Evolutionary conservation across 2,888 invertebrate species (phyloP).

Genomic region (Lissocephala sabroskyi): DNA sequence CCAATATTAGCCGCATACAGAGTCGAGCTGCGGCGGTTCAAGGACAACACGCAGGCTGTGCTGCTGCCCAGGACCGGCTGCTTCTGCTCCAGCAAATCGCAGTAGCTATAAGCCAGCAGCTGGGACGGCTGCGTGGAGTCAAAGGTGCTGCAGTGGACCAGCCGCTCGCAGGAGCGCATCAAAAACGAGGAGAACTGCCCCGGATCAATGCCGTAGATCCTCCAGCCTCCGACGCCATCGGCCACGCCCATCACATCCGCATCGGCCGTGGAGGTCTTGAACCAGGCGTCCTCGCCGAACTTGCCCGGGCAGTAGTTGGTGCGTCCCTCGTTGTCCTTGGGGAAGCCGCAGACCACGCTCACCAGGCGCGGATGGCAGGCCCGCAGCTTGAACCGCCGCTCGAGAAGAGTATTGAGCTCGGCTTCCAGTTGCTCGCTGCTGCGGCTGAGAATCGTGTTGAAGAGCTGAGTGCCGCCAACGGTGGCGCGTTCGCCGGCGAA

Average conservation of each 20-base stretch:
- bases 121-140: conserved; percentile 86
- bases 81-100: conserved; percentile 90
- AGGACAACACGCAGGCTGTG: conserved; percentile 94
- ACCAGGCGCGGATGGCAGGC: conserved; percentile 80
- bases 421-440: too few species aligned
- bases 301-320: conserved; percentile 84
- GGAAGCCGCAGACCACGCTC: conserved; percentile 92
- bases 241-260: conserved; percentile 96
- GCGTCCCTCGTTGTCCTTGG: conserved; percentile 83
- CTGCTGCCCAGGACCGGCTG: conserved; percentile 94
- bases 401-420: too few species aligned
- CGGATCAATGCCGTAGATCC: conserved; percentile 96
- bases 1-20: conserved; percentile 97
- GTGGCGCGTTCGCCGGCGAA: too few species aligned
- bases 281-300: conserved; percentile 98
- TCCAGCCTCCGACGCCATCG: conserved; percentile 98
- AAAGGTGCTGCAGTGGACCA: conserved; percentile 89
- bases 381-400: too few species aligned
- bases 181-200: conserved; percentile 93
- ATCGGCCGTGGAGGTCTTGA: conserved; percentile 77
- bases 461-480: too few species aligned
- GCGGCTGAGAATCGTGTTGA: too few species aligned
- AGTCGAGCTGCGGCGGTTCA: conserved; percentile 87
- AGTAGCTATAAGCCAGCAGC: conserved; percentile 89
- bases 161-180: conserved; percentile 92